phyloP scores from a whole-genome alignment of 2,888 invertebrate species.

The Acleris holmiana region DNA sequence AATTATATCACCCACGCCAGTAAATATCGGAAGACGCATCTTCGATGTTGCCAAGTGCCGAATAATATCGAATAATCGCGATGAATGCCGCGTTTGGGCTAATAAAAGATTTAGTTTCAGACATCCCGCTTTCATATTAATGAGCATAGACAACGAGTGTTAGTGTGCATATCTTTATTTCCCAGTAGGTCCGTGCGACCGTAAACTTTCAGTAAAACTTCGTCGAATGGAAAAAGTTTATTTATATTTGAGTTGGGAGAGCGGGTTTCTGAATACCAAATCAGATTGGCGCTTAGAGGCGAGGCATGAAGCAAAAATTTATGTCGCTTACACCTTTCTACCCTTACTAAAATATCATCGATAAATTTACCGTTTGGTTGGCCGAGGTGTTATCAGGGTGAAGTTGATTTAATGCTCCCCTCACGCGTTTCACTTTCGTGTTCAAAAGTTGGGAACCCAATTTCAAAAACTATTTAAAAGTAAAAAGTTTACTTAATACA shows the following conservation, averaged over 20 bases:
- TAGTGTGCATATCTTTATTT: slow-evolving; percentile 70
- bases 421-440: neutral
- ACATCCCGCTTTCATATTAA: slow-evolving; percentile 56
- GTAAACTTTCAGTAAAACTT: slow-evolving; percentile 69
- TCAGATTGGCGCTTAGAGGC: slow-evolving; percentile 56
- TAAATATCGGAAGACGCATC: slow-evolving; percentile 27
- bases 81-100: slow-evolving; percentile 6
- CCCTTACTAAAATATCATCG: slow-evolving; percentile 32
- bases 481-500: no score
- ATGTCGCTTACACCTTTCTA: slow-evolving; percentile 26
- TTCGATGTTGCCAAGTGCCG: slow-evolving; percentile 12
- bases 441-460: neutral
- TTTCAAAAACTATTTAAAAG: neutral
- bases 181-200: slow-evolving; percentile 62
- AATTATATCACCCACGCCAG: slow-evolving; percentile 25
- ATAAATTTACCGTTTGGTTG: slow-evolving; percentile 24
- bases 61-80: slow-evolving; percentile 15
- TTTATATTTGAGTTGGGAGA: slow-evolving; percentile 75
- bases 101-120: slow-evolving; percentile 32
- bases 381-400: slow-evolving; percentile 12
- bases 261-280: slow-evolving; percentile 75
- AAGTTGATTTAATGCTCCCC: slow-evolving; percentile 24
- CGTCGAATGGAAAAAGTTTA: slow-evolving; percentile 78
- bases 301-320: slow-evolving; percentile 36
- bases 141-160: slow-evolving; percentile 44